phyloP scores from a whole-genome alignment of 2,888 invertebrate genomes.

The Oxystoma pomonae region DNA sequence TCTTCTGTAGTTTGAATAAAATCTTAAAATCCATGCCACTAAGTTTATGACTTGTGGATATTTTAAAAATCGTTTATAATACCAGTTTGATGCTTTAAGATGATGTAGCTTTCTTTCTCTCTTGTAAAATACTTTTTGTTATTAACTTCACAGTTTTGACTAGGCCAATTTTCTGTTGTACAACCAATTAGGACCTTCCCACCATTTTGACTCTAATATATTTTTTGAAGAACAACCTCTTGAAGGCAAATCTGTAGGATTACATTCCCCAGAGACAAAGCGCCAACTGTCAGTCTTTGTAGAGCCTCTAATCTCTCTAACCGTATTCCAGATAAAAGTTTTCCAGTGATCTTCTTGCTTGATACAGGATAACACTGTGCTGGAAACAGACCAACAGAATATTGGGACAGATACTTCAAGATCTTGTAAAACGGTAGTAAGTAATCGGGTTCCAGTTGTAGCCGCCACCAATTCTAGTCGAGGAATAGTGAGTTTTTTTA shows the following conservation, averaged over 20 bases:
- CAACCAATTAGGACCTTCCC: background rate
- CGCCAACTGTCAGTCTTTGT: background rate
- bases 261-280: background rate
- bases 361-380: background rate
- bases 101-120: no score
- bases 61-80: no score
- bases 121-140: background rate
- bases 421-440: background rate
- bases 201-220: constrained; percentile 1
- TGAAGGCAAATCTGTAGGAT: background rate
- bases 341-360: background rate
- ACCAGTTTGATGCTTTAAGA: no score
- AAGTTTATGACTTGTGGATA: no score
- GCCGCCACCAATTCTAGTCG: constrained; percentile 4
- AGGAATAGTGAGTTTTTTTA: background rate
- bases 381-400: background rate
- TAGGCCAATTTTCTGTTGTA: background rate
- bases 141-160: background rate
- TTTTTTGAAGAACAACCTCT: background rate
- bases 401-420: background rate
- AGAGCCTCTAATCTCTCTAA: background rate
- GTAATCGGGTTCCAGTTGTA: background rate
- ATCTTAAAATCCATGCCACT: no score
- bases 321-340: background rate
- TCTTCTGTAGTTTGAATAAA: no score